Evolutionary conservation across 1,140 invertebrate genomes (phyloP).

Genomic region (Octopus sinensis): DNA sequence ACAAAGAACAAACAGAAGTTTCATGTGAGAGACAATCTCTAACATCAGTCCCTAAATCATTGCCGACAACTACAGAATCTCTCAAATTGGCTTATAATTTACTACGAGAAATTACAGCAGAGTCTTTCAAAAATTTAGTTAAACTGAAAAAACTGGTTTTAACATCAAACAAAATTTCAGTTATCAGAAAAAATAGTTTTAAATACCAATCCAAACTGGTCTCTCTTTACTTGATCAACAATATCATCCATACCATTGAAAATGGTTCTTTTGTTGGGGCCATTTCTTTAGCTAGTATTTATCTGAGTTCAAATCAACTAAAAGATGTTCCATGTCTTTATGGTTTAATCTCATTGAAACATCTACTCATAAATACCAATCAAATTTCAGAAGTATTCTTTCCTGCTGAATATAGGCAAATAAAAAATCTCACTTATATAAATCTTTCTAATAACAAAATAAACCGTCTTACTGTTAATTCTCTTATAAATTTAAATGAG

Average conservation of each 20-base stretch:
- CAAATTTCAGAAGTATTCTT: constrained; percentile 33
- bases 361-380: constrained; percentile 35
- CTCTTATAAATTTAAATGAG: constrained; percentile 30
- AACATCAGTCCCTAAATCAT: neutral
- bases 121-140: neutral
- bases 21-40: neutral
- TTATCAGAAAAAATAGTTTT: neutral
- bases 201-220: neutral
- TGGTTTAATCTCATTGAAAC: constrained; percentile 18
- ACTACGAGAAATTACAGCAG: neutral
- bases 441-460: constrained; percentile 39
- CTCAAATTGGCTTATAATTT: neutral
- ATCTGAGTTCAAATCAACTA: neutral
- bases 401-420: constrained; percentile 23
- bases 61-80: neutral
- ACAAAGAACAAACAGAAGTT: neutral
- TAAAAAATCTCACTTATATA: constrained; percentile 21
- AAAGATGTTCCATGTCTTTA: neutral
- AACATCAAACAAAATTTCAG: neutral
- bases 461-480: constrained; percentile 22
- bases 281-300: neutral
- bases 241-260: neutral
- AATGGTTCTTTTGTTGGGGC: neutral
- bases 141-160: neutral
- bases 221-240: neutral